Conservation (phyloP, 2,888 invertebrate genomes). For the Mesoligia furuncula region DNA sequence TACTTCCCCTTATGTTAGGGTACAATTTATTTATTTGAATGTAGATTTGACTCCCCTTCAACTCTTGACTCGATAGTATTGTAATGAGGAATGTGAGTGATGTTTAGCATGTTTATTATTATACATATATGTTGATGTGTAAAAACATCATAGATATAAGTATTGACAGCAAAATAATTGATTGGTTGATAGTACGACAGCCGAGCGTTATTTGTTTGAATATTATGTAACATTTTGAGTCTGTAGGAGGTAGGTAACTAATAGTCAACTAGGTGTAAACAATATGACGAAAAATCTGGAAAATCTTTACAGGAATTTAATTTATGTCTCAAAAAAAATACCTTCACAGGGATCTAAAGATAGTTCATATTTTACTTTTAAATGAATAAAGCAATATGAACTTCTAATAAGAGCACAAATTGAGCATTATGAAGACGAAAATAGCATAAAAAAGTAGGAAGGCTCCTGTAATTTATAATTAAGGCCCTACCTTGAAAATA, state of each 20-base stretch:
- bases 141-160: neutral
- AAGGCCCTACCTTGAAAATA: neutral
- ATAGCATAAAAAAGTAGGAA: neutral
- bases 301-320: neutral
- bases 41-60: slow-evolving; percentile 14
- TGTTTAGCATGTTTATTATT: neutral
- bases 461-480: neutral
- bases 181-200: neutral
- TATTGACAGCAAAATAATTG: neutral
- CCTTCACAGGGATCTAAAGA: neutral
- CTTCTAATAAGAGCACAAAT: neutral
- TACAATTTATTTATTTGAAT: slow-evolving; percentile 33
- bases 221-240: neutral
- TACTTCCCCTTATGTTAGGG: slow-evolving; percentile 66
- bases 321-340: neutral
- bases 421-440: slow-evolving; percentile 3
- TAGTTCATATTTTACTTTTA: neutral
- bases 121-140: neutral
- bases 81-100: slow-evolving; percentile 4
- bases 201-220: neutral
- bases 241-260: no score
- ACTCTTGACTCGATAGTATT: slow-evolving; percentile 28
- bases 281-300: neutral
- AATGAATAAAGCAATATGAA: neutral
- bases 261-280: neutral